Evolutionary conservation across 1,140 invertebrate genomes (phyloP).

Genomic region (Chrysoperla carnea): DNA sequence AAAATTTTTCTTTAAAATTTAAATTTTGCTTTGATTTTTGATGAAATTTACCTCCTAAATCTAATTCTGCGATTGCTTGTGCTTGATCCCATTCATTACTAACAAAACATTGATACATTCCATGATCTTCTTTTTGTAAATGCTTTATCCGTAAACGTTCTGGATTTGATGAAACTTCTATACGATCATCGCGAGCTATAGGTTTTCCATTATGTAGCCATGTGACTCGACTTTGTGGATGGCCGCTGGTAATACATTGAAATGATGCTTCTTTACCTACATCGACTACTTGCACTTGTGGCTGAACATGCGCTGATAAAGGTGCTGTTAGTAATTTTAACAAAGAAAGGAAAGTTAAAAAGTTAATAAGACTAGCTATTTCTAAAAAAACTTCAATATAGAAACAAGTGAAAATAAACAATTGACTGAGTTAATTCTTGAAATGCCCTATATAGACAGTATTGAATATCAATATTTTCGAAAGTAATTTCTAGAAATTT

Average conservation of each 20-base stretch:
- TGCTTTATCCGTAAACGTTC: conserved; percentile 42
- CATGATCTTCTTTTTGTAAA: conserved; percentile 58
- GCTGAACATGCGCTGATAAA: conserved; percentile 51
- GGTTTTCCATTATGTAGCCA: conserved; percentile 73
- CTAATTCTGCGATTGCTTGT: conserved; percentile 62
- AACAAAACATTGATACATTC: conserved; percentile 82
- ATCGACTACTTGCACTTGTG: conserved; percentile 58
- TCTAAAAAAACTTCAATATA: too few relatives aligned
- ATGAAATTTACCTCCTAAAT: conserved; percentile 50
- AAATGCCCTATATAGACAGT: too few relatives aligned
- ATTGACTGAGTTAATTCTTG: too few relatives aligned
- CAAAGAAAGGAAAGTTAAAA: neutral
- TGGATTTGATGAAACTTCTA: conserved; percentile 31
- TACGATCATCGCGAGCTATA: conserved; percentile 37
- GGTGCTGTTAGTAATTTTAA: conserved; percentile 31
- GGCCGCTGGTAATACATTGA: conserved; percentile 70
- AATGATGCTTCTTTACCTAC: conserved; percentile 64
- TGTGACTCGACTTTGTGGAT: conserved; percentile 57
- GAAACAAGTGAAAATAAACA: too few relatives aligned
- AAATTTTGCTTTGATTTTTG: too few relatives aligned
- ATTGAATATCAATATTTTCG: too few relatives aligned
- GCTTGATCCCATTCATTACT: conserved; percentile 72
- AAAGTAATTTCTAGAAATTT: too few relatives aligned
- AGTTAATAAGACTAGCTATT: too few relatives aligned
- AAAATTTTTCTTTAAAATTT: neutral